Evolutionary conservation across 1,140 invertebrate species (phyloP).

Genomic region (Drosophila novamexicana): DNA sequence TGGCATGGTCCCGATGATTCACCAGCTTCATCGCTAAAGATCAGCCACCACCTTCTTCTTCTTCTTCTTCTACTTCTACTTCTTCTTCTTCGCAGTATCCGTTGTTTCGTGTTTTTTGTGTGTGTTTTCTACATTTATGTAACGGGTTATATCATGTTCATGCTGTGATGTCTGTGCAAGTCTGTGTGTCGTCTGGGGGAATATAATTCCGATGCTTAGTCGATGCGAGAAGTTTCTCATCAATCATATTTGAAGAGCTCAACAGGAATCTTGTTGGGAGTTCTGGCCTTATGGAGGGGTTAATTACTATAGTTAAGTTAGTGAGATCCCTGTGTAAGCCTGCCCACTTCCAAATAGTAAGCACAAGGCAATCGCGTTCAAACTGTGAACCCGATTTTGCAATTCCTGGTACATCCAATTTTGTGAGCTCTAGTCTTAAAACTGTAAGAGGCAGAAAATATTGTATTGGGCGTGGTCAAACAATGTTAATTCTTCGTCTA

Average conservation of each 20-base stretch:
- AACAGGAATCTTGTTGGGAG: background rate
- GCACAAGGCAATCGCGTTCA: too few species aligned
- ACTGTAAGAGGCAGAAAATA: too few species aligned
- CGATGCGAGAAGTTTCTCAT: background rate
- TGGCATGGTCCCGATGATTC: constrained; percentile 23
- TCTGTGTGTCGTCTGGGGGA: background rate
- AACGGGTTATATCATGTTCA: constrained; percentile 1
- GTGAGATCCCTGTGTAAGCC: too few species aligned
- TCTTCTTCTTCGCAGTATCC: background rate
- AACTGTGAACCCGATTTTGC: too few species aligned
- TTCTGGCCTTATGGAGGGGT: background rate
- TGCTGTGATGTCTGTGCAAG: background rate
- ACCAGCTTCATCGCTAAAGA: constrained; percentile 17
- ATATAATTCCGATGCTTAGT: background rate
- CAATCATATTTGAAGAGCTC: background rate
- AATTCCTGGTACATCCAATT: too few species aligned
- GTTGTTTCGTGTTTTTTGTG: background rate
- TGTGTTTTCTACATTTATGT: background rate
- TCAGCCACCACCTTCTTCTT: background rate
- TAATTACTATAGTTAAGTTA: too few species aligned
- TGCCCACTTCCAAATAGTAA: too few species aligned
- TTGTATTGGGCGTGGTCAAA: too few species aligned
- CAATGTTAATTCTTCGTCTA: too few species aligned
- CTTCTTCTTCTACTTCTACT: too few species aligned
- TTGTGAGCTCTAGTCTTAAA: too few species aligned